These are phyloP conservation scores for Microcaecilia unicolor DNA, from an alignment of 2,797 vertebrate genomes.

Conservation along the genomic window DNA sequence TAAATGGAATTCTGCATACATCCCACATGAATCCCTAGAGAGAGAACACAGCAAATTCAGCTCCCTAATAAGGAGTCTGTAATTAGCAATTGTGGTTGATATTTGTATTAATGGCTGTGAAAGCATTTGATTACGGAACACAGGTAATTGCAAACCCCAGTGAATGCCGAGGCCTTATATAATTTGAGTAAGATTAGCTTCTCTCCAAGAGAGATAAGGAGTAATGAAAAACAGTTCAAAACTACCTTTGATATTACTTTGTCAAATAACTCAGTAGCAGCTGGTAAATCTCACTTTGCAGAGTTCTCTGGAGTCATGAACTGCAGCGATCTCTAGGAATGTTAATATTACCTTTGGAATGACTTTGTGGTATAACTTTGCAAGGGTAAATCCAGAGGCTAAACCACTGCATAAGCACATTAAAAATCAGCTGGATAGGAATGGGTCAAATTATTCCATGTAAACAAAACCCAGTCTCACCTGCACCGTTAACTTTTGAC, in stretches of 20 bases:
- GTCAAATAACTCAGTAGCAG: slow-evolving; percentile 56
- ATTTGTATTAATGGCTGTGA: slow-evolving; percentile 50
- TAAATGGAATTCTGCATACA: no score
- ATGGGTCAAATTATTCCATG: no score
- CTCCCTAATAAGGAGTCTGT: slow-evolving; percentile 44
- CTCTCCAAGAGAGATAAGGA: slow-evolving; percentile 58
- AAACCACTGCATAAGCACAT: no score
- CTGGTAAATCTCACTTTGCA: slow-evolving; percentile 52
- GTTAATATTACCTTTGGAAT: no score
- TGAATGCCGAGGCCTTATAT: slow-evolving; percentile 62
- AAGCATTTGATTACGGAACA: slow-evolving; percentile 53
- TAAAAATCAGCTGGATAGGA: no score
- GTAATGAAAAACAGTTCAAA: slow-evolving; percentile 64
- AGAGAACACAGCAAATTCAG: slow-evolving; percentile 45
- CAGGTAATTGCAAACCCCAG: slow-evolving; percentile 53
- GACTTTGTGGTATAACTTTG: slow-evolving; percentile 45
- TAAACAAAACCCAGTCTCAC: no score
- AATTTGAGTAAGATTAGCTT: slow-evolving; percentile 69
- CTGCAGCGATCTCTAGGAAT: slow-evolving; percentile 56
- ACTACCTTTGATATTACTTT: slow-evolving; percentile 64
- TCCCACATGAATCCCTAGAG: no score
- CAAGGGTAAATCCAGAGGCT: slow-evolving; percentile 48
- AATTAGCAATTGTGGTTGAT: slow-evolving; percentile 53
- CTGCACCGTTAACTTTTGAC: no score
- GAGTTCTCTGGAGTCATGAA: slow-evolving; percentile 41